Evolutionary conservation across 2,797 vertebrate species (phyloP).

Genomic region (Lateolabrax maculatus): DNA sequence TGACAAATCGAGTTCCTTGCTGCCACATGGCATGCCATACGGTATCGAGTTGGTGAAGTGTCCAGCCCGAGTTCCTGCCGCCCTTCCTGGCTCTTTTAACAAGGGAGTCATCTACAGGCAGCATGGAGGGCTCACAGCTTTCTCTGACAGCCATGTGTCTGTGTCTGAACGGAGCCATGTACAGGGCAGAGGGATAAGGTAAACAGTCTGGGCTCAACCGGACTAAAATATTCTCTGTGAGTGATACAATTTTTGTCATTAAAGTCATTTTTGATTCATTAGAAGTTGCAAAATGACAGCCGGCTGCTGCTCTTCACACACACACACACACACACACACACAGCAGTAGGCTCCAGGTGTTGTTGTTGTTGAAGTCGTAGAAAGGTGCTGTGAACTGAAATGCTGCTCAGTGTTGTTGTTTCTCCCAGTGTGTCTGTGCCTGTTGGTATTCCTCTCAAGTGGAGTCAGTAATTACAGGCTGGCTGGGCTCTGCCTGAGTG

Average conservation of each 20-base stretch:
- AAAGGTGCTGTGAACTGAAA: conserved; percentile 44
- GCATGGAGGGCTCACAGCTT: conserved; percentile 60
- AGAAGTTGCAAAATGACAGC: conserved; percentile 24
- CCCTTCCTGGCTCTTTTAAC: conserved; percentile 57
- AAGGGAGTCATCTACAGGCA: conserved; percentile 59
- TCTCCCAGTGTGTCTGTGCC: conserved; percentile 42
- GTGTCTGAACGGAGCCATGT: conserved; percentile 38
- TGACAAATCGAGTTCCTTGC: conserved; percentile 38
- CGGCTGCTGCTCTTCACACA: conserved; percentile 17
- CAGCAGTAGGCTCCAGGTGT: conserved; percentile 43
- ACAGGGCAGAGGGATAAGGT: conserved; percentile 33
- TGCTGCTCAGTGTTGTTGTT: conserved; percentile 25
- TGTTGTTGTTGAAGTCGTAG: conserved; percentile 15
- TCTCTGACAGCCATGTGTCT: conserved; percentile 65
- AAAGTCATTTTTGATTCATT: conserved; percentile 32
- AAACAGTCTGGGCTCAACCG: conserved; percentile 54
- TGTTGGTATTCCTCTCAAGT: conserved; percentile 74
- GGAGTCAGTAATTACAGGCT: conserved; percentile 71
- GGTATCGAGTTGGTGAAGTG: conserved; percentile 49
- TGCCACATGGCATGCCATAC: conserved; percentile 70
- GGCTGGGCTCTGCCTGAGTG: conserved; percentile 63
- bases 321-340: too few relatives aligned
- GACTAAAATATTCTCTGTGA: conserved; percentile 34
- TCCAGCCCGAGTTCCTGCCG: conserved; percentile 62
- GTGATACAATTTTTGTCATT: conserved; percentile 16